Evolutionary conservation across 2,888 invertebrate genomes (phyloP).

Genomic region (Heliconius sara): DNA sequence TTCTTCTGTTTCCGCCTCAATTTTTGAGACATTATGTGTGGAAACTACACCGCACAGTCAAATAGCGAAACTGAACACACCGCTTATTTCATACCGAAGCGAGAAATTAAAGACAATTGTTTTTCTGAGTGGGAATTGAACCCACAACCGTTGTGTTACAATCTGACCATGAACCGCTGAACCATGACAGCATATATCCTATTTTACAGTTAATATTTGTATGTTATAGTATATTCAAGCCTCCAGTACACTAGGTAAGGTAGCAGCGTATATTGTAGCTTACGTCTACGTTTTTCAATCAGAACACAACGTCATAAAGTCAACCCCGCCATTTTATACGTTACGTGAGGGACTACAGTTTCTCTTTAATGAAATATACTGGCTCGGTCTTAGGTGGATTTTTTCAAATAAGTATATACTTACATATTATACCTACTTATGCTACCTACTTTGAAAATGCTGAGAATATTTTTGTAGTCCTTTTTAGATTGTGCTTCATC

Average conservation of each 20-base stretch:
- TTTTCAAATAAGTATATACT: not conserved
- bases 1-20: no score
- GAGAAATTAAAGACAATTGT: not conserved
- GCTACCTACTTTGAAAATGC: not conserved
- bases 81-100: no score
- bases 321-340: slow-evolving; percentile 49
- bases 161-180: not conserved
- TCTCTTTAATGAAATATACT: slow-evolving; percentile 48
- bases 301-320: slow-evolving; percentile 50
- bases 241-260: slow-evolving; percentile 1
- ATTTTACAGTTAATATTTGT: not conserved
- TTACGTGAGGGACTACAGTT: slow-evolving; percentile 54
- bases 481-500: not conserved
- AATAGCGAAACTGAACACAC: not conserved
- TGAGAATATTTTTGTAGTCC: not conserved
- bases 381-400: not conserved
- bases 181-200: not conserved
- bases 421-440: not conserved
- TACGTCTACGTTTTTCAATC: slow-evolving; percentile 55
- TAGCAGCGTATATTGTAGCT: not conserved
- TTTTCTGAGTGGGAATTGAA: not conserved
- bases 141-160: not conserved
- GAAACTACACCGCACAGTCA: no score
- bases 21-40: no score
- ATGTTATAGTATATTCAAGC: not conserved